Percentiles rank a stretch among this genome's conserved stretches.
Conservation (phyloP, 1,140 invertebrate genomes). For the Episyrphus balteatus region DNA sequence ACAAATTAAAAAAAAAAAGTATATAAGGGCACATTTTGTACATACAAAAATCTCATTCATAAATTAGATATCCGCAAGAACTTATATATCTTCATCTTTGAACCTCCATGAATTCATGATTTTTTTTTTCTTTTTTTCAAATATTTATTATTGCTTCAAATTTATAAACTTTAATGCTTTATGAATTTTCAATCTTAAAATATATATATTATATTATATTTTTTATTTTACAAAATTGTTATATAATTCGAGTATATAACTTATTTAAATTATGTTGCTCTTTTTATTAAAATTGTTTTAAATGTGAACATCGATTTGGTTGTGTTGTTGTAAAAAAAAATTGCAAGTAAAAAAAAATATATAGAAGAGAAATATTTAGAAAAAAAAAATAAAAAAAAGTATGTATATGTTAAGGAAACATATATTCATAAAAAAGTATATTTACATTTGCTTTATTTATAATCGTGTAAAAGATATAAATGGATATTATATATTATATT, state of each 20-base stretch:
- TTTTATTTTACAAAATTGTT: too few species aligned
- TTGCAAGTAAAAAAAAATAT: neutral
- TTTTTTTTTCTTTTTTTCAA: too few species aligned
- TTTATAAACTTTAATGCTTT: too few species aligned
- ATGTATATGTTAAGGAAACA: conserved; percentile 16
- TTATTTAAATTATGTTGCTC: too few species aligned
- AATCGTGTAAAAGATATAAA: neutral
- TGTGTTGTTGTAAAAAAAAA: conserved; percentile 22
- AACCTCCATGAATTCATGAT: neutral
- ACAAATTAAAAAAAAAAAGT: too few species aligned
- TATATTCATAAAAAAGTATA: conserved; percentile 7
- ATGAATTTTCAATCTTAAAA: too few species aligned
- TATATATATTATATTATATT: too few species aligned
- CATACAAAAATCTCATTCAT: neutral
- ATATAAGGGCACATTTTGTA: neutral
- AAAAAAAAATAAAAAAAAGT: too few species aligned
- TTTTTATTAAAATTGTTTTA: too few species aligned
- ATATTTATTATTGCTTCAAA: too few species aligned
- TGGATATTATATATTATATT: neutral
- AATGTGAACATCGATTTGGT: conserved; percentile 26
- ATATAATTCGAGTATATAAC: too few species aligned
- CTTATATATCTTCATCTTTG: neutral
- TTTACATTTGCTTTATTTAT: conserved; percentile 6
- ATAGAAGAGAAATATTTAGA: conserved; percentile 5
- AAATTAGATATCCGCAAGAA: neutral